A percentile compares a stretch with the other conserved stretches of the same genome.
phyloP scores from a whole-genome alignment of 2,797 vertebrate genomes.

The Bradypodion pumilum region DNA sequence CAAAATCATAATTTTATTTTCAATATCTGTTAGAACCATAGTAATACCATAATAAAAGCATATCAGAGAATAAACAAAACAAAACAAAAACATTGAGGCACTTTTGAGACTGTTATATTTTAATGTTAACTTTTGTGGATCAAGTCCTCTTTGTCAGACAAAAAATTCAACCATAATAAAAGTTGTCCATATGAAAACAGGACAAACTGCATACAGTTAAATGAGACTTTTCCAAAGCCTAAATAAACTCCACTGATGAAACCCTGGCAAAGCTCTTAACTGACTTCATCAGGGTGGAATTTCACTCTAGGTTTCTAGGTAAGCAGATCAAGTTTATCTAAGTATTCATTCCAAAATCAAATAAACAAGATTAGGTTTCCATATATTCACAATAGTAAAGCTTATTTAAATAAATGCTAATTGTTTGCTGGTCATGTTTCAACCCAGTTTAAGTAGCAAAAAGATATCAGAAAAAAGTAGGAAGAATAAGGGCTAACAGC shows the following conservation, averaged over 20 bases:
- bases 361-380: constrained; percentile 6
- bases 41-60: background rate
- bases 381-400: background rate
- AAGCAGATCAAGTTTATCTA: constrained; percentile 39
- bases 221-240: constrained; percentile 24
- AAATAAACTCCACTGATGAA: constrained; percentile 44
- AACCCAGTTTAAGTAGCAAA: constrained; percentile 18
- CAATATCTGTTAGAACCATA: background rate
- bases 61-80: too few relatives aligned
- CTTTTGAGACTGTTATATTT: too few relatives aligned
- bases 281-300: constrained; percentile 27
- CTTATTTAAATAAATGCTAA: constrained; percentile 31
- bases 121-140: too few relatives aligned
- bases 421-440: constrained; percentile 25
- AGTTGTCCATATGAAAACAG: background rate
- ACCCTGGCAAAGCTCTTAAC: constrained; percentile 16
- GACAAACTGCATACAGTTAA: constrained; percentile 41
- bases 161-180: background rate
- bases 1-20: background rate
- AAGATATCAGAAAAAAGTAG: background rate
- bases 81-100: too few relatives aligned
- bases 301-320: constrained; percentile 45
- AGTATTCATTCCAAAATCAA: constrained; percentile 37
- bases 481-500: constrained; percentile 28
- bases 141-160: too few relatives aligned